phyloP scores from a whole-genome alignment of 1,140 invertebrate genomes.

The Drosophila pachea region DNA sequence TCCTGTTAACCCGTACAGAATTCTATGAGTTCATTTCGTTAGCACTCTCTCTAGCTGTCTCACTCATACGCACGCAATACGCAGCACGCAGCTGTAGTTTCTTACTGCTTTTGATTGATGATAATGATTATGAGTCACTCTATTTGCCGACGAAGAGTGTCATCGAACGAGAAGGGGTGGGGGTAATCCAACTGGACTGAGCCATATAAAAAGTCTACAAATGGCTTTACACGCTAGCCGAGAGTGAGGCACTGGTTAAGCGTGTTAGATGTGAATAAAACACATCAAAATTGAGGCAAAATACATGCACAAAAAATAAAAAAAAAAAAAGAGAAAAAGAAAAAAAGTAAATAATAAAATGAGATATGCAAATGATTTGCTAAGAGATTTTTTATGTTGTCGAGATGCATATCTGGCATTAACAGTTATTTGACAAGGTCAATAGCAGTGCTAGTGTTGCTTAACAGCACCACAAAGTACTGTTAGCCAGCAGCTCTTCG shows the following conservation, averaged over 20 bases:
- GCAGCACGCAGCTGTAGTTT: conserved; percentile 32
- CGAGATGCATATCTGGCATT: conserved; percentile 13
- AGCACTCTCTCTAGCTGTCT: background rate
- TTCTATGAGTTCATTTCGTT: conserved; percentile 1
- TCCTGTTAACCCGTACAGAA: background rate
- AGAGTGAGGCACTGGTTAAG: background rate
- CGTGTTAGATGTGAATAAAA: conserved; percentile 28
- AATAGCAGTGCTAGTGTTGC: background rate
- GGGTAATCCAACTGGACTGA: conserved; percentile 10
- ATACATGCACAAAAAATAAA: conserved; percentile 8
- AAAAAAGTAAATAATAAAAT: conserved; percentile 6
- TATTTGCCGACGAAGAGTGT: conserved; percentile 4
- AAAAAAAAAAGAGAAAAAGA: conserved; percentile 9
- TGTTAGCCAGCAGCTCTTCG: background rate
- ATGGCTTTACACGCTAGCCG: conserved; percentile 3
- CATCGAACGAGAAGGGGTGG: no score
- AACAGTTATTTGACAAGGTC: conserved; percentile 6
- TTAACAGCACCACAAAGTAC: background rate
- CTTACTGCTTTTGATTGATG: conserved; percentile 61
- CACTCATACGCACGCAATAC: background rate
- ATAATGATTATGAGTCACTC: conserved; percentile 62
- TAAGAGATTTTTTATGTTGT: background rate
- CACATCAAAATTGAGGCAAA: conserved; percentile 13
- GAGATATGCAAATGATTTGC: conserved; percentile 26
- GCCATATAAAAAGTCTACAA: conserved; percentile 23